Percentiles rank a stretch among this genome's conserved stretches.
Conservation (phyloP, 2,113 vertebrate genomes). For the Taurulus bubalis region DNA sequence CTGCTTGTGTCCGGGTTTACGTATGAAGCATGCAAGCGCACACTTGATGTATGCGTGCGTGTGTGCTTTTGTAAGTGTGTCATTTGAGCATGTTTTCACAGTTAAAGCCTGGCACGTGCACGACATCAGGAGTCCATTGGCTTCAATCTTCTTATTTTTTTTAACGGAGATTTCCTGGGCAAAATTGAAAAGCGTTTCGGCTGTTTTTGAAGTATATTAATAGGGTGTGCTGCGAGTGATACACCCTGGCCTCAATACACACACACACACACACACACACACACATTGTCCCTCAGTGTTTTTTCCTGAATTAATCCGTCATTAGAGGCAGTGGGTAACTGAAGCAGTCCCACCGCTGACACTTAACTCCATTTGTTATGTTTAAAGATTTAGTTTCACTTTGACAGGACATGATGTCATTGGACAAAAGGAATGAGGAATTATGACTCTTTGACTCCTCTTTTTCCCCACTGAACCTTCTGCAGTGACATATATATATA, state of each 20-base stretch:
- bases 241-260: constrained; percentile 37
- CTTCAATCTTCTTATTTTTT: constrained; percentile 48
- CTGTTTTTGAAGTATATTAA: constrained; percentile 73
- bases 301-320: constrained; percentile 52
- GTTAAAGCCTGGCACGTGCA: constrained; percentile 65
- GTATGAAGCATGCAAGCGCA: constrained; percentile 19
- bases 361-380: constrained; percentile 71
- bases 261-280: constrained; percentile 36
- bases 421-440: constrained; percentile 54
- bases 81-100: constrained; percentile 72
- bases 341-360: constrained; percentile 46
- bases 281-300: constrained; percentile 37
- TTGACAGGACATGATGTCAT: constrained; percentile 78
- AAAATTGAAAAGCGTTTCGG: constrained; percentile 70
- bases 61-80: constrained; percentile 46
- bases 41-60: constrained; percentile 23
- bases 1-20: constrained; percentile 40
- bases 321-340: constrained; percentile 53
- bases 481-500: constrained; percentile 4
- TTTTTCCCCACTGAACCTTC: constrained; percentile 42
- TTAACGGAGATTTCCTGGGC: constrained; percentile 69
- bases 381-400: constrained; percentile 76
- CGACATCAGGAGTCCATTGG: constrained; percentile 71
- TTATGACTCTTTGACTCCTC: constrained; percentile 46
- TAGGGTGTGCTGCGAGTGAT: constrained; percentile 56